Base-by-base conservation (phyloP, 2,888 invertebrate genomes). In the Drosophila fulvimacula region DNA sequence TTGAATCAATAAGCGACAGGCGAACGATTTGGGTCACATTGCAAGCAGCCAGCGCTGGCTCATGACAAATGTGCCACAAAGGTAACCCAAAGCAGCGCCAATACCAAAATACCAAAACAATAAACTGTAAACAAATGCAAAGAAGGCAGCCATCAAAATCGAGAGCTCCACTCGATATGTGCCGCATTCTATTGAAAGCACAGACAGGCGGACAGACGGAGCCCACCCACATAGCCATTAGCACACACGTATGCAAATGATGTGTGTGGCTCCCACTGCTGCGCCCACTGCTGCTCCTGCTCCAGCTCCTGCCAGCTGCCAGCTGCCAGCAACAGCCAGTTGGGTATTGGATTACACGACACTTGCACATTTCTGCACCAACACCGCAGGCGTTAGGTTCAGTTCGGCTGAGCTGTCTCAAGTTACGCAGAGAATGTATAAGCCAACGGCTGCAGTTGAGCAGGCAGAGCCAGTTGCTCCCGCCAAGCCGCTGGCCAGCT, bases 1-100 rank as follows among this genome's bases (percentile, higher is more conserved):
- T 92, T 92, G 90, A 92, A 92, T 92, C 92, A 92, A 92, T 92
- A 92, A 92, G 90, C 86, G 89, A 92, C 74, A 78, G 57, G 44
- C 64, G 49, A 81, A 73, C 79, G 79, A 91, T 91, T 89, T 91
- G 90, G 92, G 91, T 92, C 92, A 90, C 90, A 91, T 92, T 92
- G 88, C 90, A 91, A 82, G 83, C 80, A 85, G 87, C 82, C 75
- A 80, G 71, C 71, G 73, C 5, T 77, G 81, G 79, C 90, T 79
- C 90, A 91, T 87, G 92, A 90, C 91, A 91, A 91, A 81, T 84
- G 82, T 83, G 83, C 84, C 48, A 81, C 80, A 87, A 81, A 64
- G 72, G 90, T 79, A 91, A 91, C 80, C 82, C 55, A 81, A 89
- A 82, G 76, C 79, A 74, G 65, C 77, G 48, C 76, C 72, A 59